Evolutionary conservation across 2,113 vertebrate genomes (phyloP).

Genomic region (Archocentrus centrarchus): DNA sequence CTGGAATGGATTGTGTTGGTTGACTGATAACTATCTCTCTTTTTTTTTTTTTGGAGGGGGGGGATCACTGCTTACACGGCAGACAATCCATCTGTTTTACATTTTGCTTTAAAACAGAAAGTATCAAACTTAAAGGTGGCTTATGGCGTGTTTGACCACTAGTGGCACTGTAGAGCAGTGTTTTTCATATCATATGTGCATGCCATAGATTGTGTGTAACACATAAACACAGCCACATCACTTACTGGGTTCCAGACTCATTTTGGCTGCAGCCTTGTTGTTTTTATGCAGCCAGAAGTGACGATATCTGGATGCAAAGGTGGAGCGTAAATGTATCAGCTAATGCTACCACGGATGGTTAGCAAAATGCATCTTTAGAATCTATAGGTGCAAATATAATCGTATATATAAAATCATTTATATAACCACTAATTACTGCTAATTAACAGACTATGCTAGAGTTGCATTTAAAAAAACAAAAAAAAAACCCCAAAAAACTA

Average conservation of each 20-base stretch:
- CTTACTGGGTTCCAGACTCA: too few relatives aligned
- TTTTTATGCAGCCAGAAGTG: not conserved
- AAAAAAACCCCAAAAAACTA: too few relatives aligned
- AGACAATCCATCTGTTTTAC: slow-evolving; percentile 33
- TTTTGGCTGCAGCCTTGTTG: not conserved
- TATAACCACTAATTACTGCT: not conserved
- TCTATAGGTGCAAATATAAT: not conserved
- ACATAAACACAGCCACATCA: too few relatives aligned
- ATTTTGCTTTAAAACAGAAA: slow-evolving; percentile 14
- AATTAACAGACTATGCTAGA: too few relatives aligned
- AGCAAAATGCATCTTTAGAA: not conserved
- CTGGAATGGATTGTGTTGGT: slow-evolving; percentile 31
- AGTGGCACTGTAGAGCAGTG: not conserved
- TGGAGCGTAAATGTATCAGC: not conserved
- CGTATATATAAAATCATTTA: too few relatives aligned
- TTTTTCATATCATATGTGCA: not conserved
- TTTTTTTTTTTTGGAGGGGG: too few relatives aligned
- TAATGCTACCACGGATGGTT: not conserved
- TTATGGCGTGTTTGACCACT: not conserved
- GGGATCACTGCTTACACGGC: slow-evolving; percentile 10
- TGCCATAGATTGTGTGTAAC: not conserved
- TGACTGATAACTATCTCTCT: slow-evolving; percentile 48
- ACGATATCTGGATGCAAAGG: not conserved
- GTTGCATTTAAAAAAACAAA: too few relatives aligned
- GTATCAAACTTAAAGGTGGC: not conserved